Evolutionary conservation across 2,888 invertebrate species (phyloP), one percentile per base, ranked within the genome.

Genomic region (Macaria notata): DNA sequence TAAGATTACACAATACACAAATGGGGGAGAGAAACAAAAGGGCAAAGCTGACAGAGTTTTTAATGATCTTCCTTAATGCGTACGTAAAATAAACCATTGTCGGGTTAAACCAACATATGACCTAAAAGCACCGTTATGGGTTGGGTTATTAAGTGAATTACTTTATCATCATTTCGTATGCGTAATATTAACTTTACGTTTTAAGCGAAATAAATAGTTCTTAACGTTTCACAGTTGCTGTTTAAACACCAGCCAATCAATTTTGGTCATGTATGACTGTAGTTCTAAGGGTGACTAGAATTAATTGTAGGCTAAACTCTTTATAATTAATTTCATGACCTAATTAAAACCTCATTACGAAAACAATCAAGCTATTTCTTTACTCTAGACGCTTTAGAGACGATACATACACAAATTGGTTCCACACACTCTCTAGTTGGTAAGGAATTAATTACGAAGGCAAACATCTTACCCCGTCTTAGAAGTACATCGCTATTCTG

Each of bases 21-120:
- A 49, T 49, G 46, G 39, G 45, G 31, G 39, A 59, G 56, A 58
- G 55, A 60, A 61, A 63, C 61, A 65, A 68, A 66, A 63, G 66
- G 46, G 53, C 33, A 61, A 51, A 57, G 59, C 59, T 65, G 57
- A 54, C 62, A 57, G 50, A 59, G 60, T 46, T 61, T 57, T 58
- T 61, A 58, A 61, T 58, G 61, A 47, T 31, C 46, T 49, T 52
- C 38, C 47, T 9, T 55, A 61, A 50, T 50, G 41, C 36, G 51
- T 43, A 58, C 49, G 43, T 56, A 38, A 30, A 33, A 49, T n/a
- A 48, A 56, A 53, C 56, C 49, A 54, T 48, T 46, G 33, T 41
- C 8, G 33, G 31, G 46, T 33, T 43, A 54, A 46, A 31, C 43
- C 7, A 43, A 48, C 7, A 6, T 36, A 9, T 8, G 9, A n/a